Evolutionary conservation across 2,888 invertebrate species (phyloP).

Genomic region (Stenurella melanura): DNA sequence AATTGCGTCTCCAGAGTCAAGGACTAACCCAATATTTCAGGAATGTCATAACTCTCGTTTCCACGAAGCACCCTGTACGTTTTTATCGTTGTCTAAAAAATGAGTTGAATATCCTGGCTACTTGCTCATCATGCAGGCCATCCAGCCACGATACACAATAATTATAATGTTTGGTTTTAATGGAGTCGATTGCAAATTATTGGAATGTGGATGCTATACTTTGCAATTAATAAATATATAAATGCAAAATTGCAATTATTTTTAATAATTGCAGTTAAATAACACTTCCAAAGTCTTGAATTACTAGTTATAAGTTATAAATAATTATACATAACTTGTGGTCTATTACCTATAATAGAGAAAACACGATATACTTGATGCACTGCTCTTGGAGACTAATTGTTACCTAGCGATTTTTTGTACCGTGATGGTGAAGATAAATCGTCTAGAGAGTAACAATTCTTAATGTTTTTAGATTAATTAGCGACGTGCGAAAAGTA

Average conservation of each 20-base stretch:
- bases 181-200: slow-evolving; percentile 1
- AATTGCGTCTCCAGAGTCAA: too few species aligned
- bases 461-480: not conserved
- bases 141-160: not conserved
- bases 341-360: not conserved
- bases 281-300: not conserved
- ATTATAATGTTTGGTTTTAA: slow-evolving; percentile 4
- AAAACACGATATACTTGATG: not conserved
- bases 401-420: not conserved
- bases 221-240: not conserved
- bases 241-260: not conserved
- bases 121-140: not conserved
- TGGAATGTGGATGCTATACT: not conserved
- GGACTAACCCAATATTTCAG: too few species aligned
- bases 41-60: too few species aligned
- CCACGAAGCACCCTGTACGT: too few species aligned
- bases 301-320: not conserved
- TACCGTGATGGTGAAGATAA: not conserved
- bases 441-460: not conserved
- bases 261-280: not conserved
- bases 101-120: not conserved
- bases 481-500: not conserved
- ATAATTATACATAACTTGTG: not conserved
- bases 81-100: not conserved
- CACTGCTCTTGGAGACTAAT: not conserved